Evolutionary conservation across 2,113 vertebrate genomes (phyloP).

Genomic region (Poeciliopsis occidentalis): DNA sequence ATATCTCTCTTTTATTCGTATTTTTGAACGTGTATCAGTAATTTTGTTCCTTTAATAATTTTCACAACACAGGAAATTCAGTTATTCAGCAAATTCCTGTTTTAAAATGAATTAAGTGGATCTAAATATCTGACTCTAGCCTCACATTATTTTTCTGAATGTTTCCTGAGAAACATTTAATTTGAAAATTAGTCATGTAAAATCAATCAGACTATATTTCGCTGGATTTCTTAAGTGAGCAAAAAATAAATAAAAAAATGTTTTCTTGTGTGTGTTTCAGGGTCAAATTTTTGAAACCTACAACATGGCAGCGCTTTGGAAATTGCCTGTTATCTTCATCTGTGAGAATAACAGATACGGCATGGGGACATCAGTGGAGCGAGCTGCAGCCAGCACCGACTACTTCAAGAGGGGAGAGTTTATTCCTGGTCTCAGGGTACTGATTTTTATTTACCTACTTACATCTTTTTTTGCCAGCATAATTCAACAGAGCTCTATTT

Average conservation of each 20-base stretch:
- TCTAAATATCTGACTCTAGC: background rate
- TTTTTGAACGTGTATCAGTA: too few relatives aligned
- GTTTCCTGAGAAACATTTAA: too few relatives aligned
- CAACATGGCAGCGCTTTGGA: conserved; percentile 96
- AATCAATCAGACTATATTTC: too few relatives aligned
- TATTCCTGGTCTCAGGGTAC: conserved; percentile 89
- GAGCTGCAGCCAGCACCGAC: conserved; percentile 90
- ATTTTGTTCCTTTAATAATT: too few relatives aligned
- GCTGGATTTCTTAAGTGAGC: background rate
- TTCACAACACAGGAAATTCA: too few relatives aligned
- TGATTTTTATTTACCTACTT: background rate
- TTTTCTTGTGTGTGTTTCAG: conserved; percentile 61
- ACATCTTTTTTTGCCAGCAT: background rate
- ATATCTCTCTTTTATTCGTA: background rate
- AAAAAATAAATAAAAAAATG: background rate
- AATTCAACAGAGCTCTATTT: too few relatives aligned
- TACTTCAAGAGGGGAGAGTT: conserved; percentile 91
- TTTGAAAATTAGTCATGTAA: too few relatives aligned
- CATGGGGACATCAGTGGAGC: conserved; percentile 90
- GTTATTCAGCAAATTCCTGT: too few relatives aligned
- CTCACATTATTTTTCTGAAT: background rate
- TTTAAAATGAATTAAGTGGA: too few relatives aligned
- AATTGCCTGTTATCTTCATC: conserved; percentile 91
- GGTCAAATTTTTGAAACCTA: conserved; percentile 94
- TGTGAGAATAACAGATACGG: conserved; percentile 96